Evolutionary conservation across 2,113 vertebrate species (phyloP).

Genomic region (Oreochromis aureus): DNA sequence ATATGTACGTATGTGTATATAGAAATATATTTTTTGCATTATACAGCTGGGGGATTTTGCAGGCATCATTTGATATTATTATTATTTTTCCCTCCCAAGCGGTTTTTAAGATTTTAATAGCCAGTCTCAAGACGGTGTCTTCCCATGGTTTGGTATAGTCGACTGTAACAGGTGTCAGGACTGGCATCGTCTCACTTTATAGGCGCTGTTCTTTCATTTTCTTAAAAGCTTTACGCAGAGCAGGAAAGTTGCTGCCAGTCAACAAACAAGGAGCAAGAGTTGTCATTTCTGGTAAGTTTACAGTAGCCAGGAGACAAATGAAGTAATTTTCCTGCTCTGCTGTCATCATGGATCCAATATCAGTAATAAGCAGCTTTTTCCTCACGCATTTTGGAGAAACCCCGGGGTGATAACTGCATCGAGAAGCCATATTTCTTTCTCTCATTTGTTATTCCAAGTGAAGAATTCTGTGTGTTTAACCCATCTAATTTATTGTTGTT

Average conservation of each 20-base stretch:
- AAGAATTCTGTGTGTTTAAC: slow-evolving; percentile 60
- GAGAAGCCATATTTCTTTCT: slow-evolving; percentile 74
- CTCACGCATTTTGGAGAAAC: slow-evolving; percentile 46
- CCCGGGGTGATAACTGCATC: slow-evolving; percentile 62
- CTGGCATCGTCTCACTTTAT: slow-evolving; percentile 29
- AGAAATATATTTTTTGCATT: slow-evolving; percentile 79
- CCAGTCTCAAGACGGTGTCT: slow-evolving; percentile 66
- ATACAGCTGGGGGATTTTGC: slow-evolving; percentile 69
- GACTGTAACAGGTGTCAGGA: slow-evolving; percentile 39
- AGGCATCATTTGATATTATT: slow-evolving; percentile 66
- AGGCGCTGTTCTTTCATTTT: slow-evolving; percentile 54
- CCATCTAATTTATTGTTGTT: slow-evolving; percentile 75
- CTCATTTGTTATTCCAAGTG: slow-evolving; percentile 61
- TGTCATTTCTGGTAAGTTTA: neutral
- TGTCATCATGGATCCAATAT: slow-evolving; percentile 22
- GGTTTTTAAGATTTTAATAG: slow-evolving; percentile 67
- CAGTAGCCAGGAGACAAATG: neutral
- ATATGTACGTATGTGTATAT: slow-evolving; percentile 76
- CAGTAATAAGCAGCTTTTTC: slow-evolving; percentile 19
- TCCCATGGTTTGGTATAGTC: slow-evolving; percentile 64
- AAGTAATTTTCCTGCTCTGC: slow-evolving; percentile 14
- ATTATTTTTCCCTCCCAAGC: slow-evolving; percentile 43
- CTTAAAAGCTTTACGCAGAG: slow-evolving; percentile 52
- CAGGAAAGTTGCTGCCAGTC: slow-evolving; percentile 6
- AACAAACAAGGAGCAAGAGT: neutral